phyloP scores from a whole-genome alignment of 1,140 invertebrate genomes.

The Ostrea edulis region DNA sequence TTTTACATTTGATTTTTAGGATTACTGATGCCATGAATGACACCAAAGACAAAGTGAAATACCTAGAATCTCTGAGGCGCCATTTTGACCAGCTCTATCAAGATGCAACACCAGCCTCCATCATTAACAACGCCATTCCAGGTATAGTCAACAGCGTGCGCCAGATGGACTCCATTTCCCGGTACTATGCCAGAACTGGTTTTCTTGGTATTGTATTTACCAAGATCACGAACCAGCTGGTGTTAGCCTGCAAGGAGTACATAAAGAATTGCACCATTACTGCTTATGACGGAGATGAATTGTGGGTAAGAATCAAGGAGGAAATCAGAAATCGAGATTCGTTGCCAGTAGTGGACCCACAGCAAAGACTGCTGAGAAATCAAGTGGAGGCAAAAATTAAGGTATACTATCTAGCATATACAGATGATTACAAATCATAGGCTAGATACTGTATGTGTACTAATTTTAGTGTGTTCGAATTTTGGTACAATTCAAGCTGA shows the following conservation, averaged over 20 bases:
- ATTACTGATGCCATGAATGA: slow-evolving; percentile 80
- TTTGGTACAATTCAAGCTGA: too few species aligned
- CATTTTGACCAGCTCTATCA: slow-evolving; percentile 77
- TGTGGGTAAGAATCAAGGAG: slow-evolving; percentile 74
- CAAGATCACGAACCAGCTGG: slow-evolving; percentile 79
- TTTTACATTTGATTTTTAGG: slow-evolving; percentile 63
- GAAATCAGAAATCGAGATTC: slow-evolving; percentile 71
- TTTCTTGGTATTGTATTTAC: slow-evolving; percentile 78
- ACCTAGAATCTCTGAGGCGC: slow-evolving; percentile 76
- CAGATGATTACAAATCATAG: too few species aligned
- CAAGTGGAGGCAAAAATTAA: slow-evolving; percentile 74
- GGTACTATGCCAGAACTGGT: slow-evolving; percentile 77
- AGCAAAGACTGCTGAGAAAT: slow-evolving; percentile 68
- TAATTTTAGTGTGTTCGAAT: too few species aligned
- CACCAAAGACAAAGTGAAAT: slow-evolving; percentile 79
- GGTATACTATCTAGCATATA: slow-evolving; percentile 54
- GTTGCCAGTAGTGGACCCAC: slow-evolving; percentile 61
- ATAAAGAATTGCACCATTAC: slow-evolving; percentile 73
- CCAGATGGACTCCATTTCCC: slow-evolving; percentile 78
- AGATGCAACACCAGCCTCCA: slow-evolving; percentile 72
- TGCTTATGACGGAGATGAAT: slow-evolving; percentile 71
- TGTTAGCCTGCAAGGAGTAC: slow-evolving; percentile 77
- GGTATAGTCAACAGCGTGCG: slow-evolving; percentile 75
- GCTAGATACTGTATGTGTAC: too few species aligned
- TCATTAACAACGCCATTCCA: slow-evolving; percentile 77